Evolutionary conservation across 2,113 vertebrate genomes (phyloP).

Genomic region (Brachyhypopomus occidentalis): DNA sequence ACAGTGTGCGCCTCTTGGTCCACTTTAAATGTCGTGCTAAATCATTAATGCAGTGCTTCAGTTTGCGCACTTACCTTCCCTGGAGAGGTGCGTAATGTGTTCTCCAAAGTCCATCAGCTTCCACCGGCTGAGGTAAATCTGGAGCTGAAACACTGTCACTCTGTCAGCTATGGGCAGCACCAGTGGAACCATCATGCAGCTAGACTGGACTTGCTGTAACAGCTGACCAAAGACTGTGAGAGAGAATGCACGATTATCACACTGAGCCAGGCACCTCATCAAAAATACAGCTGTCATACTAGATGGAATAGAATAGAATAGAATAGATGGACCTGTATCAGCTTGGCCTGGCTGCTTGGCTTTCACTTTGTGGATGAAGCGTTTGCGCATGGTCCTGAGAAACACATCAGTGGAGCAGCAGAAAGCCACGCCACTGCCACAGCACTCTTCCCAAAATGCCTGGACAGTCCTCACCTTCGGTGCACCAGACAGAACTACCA

Average conservation of each 20-base stretch:
- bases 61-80: slow-evolving; percentile 80
- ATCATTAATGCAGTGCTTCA: not conserved
- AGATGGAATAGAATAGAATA: slow-evolving; percentile 14
- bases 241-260: not conserved
- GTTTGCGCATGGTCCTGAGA: slow-evolving; percentile 76
- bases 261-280: not conserved
- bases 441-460: slow-evolving; percentile 84
- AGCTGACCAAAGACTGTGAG: slow-evolving; percentile 78
- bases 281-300: not conserved
- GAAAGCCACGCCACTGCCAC: slow-evolving; percentile 69
- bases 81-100: slow-evolving; percentile 83
- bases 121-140: slow-evolving; percentile 81
- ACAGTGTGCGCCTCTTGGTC: not conserved
- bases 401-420: slow-evolving; percentile 75
- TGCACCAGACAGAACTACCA: slow-evolving; percentile 81
- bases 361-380: slow-evolving; percentile 78
- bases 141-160: slow-evolving; percentile 90
- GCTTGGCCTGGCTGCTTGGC: slow-evolving; percentile 86
- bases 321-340: slow-evolving; percentile 79
- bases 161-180: slow-evolving; percentile 50
- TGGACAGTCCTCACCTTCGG: slow-evolving; percentile 76
- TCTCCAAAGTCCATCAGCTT: slow-evolving; percentile 81
- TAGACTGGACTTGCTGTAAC: slow-evolving; percentile 81
- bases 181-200: slow-evolving; percentile 68
- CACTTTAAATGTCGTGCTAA: not conserved